These are phyloP conservation scores for Lucilia sericata DNA, from an alignment of 1,140 invertebrate genomes.

Conservation along the genomic window DNA sequence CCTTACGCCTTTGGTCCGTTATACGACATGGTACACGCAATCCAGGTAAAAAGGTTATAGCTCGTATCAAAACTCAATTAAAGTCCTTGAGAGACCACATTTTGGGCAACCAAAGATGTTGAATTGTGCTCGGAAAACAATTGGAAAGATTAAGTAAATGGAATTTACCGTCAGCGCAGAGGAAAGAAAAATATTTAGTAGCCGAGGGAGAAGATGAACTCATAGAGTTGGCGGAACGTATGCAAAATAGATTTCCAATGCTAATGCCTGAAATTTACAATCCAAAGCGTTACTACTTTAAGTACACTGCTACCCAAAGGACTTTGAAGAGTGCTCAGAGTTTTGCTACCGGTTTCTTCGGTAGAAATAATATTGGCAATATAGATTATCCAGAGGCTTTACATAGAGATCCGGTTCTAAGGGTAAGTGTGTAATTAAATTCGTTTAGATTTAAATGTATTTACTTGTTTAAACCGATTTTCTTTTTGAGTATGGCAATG, in stretches of 20 bases:
- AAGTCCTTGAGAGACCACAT: conserved; percentile 69
- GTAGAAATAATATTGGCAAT: conserved; percentile 71
- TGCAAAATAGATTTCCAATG: conserved; percentile 74
- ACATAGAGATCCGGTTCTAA: conserved; percentile 76
- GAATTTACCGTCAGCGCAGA: conserved; percentile 67
- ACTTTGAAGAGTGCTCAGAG: conserved; percentile 79
- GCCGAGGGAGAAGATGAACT: conserved; percentile 78
- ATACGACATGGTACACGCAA: conserved; percentile 78
- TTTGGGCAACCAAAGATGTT: conserved; percentile 57
- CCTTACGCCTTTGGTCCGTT: conserved; percentile 75
- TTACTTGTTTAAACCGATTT: no score
- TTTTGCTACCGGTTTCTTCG: conserved; percentile 81
- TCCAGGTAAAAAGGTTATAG: conserved; percentile 71
- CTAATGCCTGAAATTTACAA: conserved; percentile 72
- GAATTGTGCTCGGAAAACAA: conserved; percentile 63
- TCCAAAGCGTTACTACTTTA: conserved; percentile 75
- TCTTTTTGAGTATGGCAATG: no score
- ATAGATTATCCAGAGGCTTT: conserved; percentile 75
- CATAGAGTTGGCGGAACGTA: conserved; percentile 74
- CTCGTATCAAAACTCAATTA: conserved; percentile 69
- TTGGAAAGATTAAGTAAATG: conserved; percentile 70
- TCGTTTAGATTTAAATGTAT: no score
- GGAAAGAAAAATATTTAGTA: conserved; percentile 71
- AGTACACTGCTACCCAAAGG: conserved; percentile 80
- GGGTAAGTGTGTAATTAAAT: conserved; percentile 70